Evolutionary conservation across 2,888 invertebrate genomes (phyloP).

Genomic region (Chrysolina oricalcia): DNA sequence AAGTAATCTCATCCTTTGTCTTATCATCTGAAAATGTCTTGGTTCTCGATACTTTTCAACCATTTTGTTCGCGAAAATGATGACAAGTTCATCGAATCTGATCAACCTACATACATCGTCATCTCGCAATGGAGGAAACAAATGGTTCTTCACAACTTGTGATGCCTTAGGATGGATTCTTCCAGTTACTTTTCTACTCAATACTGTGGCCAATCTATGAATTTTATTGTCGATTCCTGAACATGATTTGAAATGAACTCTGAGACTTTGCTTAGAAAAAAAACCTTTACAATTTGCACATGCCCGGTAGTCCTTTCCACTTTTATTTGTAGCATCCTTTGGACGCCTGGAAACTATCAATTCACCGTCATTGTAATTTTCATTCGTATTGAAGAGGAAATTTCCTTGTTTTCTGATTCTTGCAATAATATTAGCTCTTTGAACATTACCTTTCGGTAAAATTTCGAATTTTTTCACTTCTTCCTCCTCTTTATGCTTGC

Average conservation of each 20-base stretch:
- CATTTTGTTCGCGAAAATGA: conserved; percentile 40
- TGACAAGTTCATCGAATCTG: conserved; percentile 34
- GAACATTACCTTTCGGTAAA: conserved; percentile 19
- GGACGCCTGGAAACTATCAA: conserved; percentile 30
- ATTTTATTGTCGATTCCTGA: conserved; percentile 1
- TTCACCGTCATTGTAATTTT: conserved; percentile 31
- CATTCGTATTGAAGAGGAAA: conserved; percentile 31
- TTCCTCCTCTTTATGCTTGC: conserved; percentile 28
- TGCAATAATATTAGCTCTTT: conserved; percentile 24
- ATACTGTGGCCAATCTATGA: background rate
- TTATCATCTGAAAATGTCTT: conserved; percentile 52
- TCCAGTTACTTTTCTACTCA: conserved; percentile 27
- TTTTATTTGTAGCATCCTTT: conserved; percentile 4
- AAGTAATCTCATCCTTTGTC: conserved; percentile 50
- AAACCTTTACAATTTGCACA: conserved; percentile 37
- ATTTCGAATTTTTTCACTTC: conserved; percentile 33
- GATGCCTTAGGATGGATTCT: conserved; percentile 22
- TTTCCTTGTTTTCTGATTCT: conserved; percentile 33
- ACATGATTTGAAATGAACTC: conserved; percentile 27
- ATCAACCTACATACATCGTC: conserved; percentile 18
- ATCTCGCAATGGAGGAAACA: conserved; percentile 26
- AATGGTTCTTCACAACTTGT: conserved; percentile 14
- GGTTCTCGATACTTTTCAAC: conserved; percentile 42
- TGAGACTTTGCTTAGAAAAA: conserved; percentile 30
- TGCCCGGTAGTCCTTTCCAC: conserved; percentile 23